These are phyloP conservation scores for Hirtodrosophila trivittata DNA, from an alignment of 2,888 invertebrate genomes.

Conservation along the genomic window DNA sequence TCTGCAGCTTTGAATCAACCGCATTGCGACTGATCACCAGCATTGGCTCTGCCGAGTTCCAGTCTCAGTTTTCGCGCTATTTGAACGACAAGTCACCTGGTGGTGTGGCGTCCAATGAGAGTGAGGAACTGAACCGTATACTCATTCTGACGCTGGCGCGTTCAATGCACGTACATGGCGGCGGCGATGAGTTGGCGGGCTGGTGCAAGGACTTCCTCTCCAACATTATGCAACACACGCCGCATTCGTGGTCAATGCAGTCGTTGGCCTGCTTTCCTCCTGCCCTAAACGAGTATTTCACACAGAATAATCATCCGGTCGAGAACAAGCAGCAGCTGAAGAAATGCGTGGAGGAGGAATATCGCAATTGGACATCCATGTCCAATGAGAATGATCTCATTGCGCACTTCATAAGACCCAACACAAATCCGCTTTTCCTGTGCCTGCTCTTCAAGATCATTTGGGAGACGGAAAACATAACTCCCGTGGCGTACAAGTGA, in stretches of 20 bases:
- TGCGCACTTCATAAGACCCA: slow-evolving; percentile 97
- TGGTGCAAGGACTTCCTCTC: slow-evolving; percentile 96
- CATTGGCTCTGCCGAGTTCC: slow-evolving; percentile 96
- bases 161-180: slow-evolving; percentile 96
- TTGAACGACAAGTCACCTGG: slow-evolving; percentile 92
- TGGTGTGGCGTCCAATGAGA: slow-evolving; percentile 93
- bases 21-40: slow-evolving; percentile 94
- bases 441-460: slow-evolving; percentile 98
- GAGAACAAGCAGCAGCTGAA: slow-evolving; percentile 96
- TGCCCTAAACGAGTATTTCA: slow-evolving; percentile 94
- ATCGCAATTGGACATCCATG: slow-evolving; percentile 98
- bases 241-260: slow-evolving; percentile 97
- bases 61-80: slow-evolving; percentile 95
- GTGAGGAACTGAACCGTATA: slow-evolving; percentile 96
- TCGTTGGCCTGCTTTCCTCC: slow-evolving; percentile 96
- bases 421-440: slow-evolving; percentile 94
- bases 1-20: slow-evolving; percentile 91
- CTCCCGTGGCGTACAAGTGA: slow-evolving; percentile 97
- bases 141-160: slow-evolving; percentile 96
- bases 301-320: slow-evolving; percentile 91
- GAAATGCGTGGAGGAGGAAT: slow-evolving; percentile 97
- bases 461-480: slow-evolving; percentile 95
- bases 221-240: slow-evolving; percentile 96
- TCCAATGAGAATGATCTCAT: slow-evolving; percentile 98
- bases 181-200: slow-evolving; percentile 85